Percentiles rank a stretch among this genome's conserved stretches.
These are phyloP conservation scores for Malurus melanocephalus DNA, from an alignment of 2,113 vertebrate species.

Conservation along the genomic window DNA sequence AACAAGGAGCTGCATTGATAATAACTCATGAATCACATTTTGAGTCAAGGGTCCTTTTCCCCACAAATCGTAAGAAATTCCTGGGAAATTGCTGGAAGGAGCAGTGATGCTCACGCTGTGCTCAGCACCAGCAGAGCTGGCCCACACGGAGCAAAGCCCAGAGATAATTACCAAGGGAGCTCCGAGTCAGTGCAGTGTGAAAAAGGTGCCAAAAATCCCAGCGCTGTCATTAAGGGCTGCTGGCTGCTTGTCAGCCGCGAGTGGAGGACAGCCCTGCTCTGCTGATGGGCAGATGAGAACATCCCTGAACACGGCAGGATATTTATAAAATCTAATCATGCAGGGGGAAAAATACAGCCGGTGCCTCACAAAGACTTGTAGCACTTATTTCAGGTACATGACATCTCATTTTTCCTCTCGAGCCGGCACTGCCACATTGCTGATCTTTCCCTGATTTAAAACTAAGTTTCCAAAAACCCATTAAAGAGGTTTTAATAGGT, in stretches of 20 bases:
- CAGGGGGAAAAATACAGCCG: not conserved
- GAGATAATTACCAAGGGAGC: conserved; percentile 34
- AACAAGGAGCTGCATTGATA: not conserved
- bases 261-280: not conserved
- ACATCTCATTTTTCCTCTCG: conserved; percentile 26
- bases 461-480: not conserved
- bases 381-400: conserved; percentile 15
- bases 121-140: not conserved
- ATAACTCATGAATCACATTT: not conserved
- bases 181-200: not conserved
- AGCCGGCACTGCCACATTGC: not conserved
- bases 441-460: conserved; percentile 24
- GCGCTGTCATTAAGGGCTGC: conserved; percentile 13
- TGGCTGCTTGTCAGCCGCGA: not conserved
- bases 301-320: not conserved
- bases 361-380: not conserved
- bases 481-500: conserved; percentile 10
- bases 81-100: not conserved
- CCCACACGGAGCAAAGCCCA: not conserved
- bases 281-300: not conserved
- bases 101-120: not conserved
- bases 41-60: not conserved
- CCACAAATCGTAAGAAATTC: not conserved
- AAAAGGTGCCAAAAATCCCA: conserved; percentile 32
- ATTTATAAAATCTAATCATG: conserved; percentile 50